Conservation (phyloP, 2,113 vertebrate species). For the Verasper variegatus region DNA sequence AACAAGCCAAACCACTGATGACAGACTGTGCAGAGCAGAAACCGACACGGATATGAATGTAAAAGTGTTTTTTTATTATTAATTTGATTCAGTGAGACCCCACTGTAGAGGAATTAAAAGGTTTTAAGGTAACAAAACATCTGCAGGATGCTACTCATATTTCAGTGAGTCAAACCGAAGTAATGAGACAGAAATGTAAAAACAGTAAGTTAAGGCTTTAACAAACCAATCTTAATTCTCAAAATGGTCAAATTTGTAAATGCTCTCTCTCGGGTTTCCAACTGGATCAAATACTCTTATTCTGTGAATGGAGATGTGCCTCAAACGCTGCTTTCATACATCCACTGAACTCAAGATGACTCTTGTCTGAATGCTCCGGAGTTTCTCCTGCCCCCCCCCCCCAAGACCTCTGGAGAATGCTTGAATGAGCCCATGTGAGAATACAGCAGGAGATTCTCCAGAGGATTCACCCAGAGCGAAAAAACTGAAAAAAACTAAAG, state of each 20-base stretch:
- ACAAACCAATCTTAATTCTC: neutral
- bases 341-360: no score
- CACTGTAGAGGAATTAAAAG: neutral
- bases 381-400: no score
- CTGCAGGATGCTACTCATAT: neutral
- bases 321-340: no score
- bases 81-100: neutral
- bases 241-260: neutral
- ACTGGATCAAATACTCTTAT: neutral
- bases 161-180: neutral
- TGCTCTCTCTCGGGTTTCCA: neutral
- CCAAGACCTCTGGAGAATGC: no score
- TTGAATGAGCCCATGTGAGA: no score
- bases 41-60: neutral
- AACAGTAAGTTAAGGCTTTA: neutral
- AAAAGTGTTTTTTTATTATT: neutral
- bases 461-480: no score
- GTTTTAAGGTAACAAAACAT: neutral
- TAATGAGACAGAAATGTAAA: neutral
- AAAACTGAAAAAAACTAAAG: no score
- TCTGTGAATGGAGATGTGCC: neutral
- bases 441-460: no score
- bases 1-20: conserved; percentile 17
- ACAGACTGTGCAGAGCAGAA: neutral
- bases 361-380: no score